phyloP scores from a whole-genome alignment of 2,113 vertebrate species.

The Sciurus niger region DNA sequence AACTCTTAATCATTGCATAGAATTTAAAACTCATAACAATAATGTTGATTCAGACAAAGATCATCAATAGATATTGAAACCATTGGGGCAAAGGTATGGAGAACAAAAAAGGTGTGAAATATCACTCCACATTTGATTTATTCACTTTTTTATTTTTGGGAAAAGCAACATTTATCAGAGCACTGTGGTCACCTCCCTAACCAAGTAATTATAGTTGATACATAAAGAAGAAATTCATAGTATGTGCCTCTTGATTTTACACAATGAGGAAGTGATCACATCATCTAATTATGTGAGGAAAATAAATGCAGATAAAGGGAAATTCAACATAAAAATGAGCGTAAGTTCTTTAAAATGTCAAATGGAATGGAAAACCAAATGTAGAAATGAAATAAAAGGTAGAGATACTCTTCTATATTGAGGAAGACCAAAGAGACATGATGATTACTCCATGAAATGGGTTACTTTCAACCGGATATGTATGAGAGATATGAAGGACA shows the following conservation, averaged over 20 bases:
- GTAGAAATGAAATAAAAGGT: not conserved
- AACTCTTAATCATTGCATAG: not conserved
- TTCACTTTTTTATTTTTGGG: not conserved
- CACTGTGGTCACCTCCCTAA: not conserved
- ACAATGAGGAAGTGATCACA: not conserved
- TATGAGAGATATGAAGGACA: not conserved
- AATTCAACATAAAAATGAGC: not conserved
- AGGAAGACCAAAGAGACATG: not conserved
- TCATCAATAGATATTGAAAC: not conserved
- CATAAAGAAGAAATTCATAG: not conserved
- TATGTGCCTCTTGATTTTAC: not conserved
- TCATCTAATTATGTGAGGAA: not conserved
- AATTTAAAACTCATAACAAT: not conserved
- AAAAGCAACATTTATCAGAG: not conserved
- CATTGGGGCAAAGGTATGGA: not conserved
- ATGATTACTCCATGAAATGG: no score
- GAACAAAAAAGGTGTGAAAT: not conserved
- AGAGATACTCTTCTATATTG: no score
- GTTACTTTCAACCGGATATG: not conserved
- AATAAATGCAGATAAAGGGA: not conserved
- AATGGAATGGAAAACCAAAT: not conserved
- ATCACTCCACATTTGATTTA: not conserved
- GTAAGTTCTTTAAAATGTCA: not conserved
- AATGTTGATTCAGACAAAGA: constrained; percentile 12
- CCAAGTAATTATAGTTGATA: not conserved